These are phyloP conservation scores for Hyperoplus immaculatus DNA, from an alignment of 2,797 vertebrate species.

Conservation along the genomic window DNA sequence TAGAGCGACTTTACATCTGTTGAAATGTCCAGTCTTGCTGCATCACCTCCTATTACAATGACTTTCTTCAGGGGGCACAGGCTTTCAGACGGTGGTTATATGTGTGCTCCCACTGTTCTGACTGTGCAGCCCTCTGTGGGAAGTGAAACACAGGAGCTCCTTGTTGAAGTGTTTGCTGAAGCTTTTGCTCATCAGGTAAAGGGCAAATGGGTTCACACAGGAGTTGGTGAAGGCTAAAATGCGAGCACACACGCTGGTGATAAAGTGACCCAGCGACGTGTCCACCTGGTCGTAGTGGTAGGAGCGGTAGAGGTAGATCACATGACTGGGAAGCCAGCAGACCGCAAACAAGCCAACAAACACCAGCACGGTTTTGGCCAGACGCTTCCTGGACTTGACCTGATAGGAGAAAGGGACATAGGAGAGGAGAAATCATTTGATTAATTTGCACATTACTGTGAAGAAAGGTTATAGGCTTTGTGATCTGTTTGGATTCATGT, in stretches of 20 bases:
- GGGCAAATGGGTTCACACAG: constrained; percentile 95
- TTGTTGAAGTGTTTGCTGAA: constrained; percentile 96
- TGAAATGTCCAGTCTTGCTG: background rate
- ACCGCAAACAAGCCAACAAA: constrained; percentile 95
- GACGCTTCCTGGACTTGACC: constrained; percentile 94
- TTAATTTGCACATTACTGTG: no score
- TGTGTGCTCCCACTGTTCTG: constrained; percentile 68
- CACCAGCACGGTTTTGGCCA: constrained; percentile 95
- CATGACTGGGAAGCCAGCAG: constrained; percentile 96
- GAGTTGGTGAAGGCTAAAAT: constrained; percentile 96
- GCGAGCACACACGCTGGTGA: constrained; percentile 87
- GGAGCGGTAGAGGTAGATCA: constrained; percentile 96
- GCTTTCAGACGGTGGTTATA: constrained; percentile 63
- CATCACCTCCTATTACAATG: background rate
- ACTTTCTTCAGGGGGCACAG: background rate
- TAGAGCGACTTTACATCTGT: background rate
- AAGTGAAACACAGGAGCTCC: constrained; percentile 91
- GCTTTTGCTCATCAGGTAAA: constrained; percentile 95
- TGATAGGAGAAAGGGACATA: constrained; percentile 60
- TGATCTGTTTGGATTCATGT: no score
- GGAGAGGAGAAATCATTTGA: background rate
- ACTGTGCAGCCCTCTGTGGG: constrained; percentile 48
- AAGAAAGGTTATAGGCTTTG: no score
- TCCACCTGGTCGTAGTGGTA: constrained; percentile 94
- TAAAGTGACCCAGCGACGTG: constrained; percentile 92